Percentiles rank a stretch among this genome's conserved stretches.
Evolutionary conservation across 2,797 vertebrate species (phyloP).

Genomic region (Pteropus rufus): DNA sequence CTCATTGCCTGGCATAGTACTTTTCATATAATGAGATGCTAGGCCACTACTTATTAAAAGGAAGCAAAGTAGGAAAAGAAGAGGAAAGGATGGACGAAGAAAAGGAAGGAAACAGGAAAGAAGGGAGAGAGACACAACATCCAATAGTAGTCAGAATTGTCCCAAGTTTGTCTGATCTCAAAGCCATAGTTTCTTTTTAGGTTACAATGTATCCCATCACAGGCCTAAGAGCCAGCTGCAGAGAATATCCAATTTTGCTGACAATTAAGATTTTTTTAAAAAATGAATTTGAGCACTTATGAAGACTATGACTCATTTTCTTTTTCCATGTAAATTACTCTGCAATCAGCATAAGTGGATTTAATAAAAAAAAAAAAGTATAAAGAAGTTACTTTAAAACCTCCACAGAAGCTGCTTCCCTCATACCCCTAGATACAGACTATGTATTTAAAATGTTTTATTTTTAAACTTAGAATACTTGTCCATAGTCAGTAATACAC

Average conservation of each 20-base stretch:
- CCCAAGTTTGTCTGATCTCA: not conserved
- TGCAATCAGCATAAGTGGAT: constrained; percentile 48
- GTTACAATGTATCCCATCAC: not conserved
- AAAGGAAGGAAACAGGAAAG: not conserved
- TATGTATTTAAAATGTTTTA: not conserved
- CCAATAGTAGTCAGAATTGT: not conserved
- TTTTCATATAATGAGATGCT: not conserved
- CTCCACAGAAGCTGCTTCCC: not conserved
- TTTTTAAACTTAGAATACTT: constrained; percentile 38
- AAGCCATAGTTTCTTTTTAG: not conserved
- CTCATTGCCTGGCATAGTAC: not conserved
- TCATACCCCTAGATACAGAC: not conserved
- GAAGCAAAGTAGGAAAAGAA: not conserved
- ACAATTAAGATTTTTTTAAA: constrained; percentile 15
- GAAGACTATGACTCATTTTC: constrained; percentile 50
- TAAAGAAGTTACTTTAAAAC: constrained; percentile 43
- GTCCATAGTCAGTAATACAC: not conserved
- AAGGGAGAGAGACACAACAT: not conserved
- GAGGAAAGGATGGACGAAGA: not conserved
- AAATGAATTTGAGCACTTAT: not conserved
- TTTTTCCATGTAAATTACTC: constrained; percentile 23
- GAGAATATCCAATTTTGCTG: not conserved
- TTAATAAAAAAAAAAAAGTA: constrained; percentile 30
- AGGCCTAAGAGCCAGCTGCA: constrained; percentile 29
- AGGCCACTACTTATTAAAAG: not conserved